phyloP scores from a whole-genome alignment of 2,888 invertebrate species.

The Andrena dorsata region DNA sequence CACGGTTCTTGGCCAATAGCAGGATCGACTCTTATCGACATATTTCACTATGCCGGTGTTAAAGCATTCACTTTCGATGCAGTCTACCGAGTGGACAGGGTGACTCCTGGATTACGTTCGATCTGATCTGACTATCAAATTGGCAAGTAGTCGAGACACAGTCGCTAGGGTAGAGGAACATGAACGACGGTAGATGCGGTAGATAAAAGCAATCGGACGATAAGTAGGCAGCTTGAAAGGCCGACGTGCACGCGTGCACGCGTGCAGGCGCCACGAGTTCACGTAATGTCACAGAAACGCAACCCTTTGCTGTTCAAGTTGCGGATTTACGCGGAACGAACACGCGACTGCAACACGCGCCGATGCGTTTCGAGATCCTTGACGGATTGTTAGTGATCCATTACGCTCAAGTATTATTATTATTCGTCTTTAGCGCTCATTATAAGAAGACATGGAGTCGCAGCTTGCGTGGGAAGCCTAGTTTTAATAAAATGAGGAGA shows the following conservation, averaged over 20 bases:
- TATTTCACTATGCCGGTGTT: too few species aligned
- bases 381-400: neutral
- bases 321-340: slow-evolving; percentile 21
- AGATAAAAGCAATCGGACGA: slow-evolving; percentile 26
- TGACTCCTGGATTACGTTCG: too few species aligned
- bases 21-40: neutral
- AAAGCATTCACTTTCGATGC: too few species aligned
- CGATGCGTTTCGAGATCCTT: slow-evolving; percentile 12
- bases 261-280: slow-evolving; percentile 34
- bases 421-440: too few species aligned
- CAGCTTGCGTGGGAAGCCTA: too few species aligned
- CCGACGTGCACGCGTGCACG: slow-evolving; percentile 15
- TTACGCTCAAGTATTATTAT: too few species aligned
- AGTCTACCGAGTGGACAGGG: too few species aligned
- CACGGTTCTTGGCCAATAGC: too few species aligned
- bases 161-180: neutral
- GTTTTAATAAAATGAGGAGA: too few species aligned
- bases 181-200: slow-evolving; percentile 5
- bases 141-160: neutral
- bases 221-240: slow-evolving; percentile 37
- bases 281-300: slow-evolving; percentile 31
- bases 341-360: slow-evolving; percentile 16
- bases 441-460: too few species aligned
- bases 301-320: slow-evolving; percentile 14
- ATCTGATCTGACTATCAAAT: too few species aligned